Evolutionary conservation across 2,797 vertebrate species (phyloP), one percentile per base, ranked within the genome.

Genomic region (Sebastes taczanowskii): DNA sequence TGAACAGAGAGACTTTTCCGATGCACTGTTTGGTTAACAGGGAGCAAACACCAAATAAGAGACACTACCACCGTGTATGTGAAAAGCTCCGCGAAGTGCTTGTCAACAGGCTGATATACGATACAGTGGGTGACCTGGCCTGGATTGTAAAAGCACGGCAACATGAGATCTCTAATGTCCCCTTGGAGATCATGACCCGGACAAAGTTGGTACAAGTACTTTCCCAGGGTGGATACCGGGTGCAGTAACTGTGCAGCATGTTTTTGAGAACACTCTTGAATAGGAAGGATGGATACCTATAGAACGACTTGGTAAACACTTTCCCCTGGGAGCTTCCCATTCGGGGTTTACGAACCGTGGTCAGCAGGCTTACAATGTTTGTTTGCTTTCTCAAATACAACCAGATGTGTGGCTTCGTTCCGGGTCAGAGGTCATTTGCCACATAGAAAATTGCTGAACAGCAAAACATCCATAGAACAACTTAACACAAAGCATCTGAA

Each of bases 371-470:
- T 82, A 84, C 80, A 74, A 88, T 89, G 88, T 92, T 90, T 91
- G 89, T 87, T 90, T 85, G 81, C 68, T 82, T 92, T 88, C 69
- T 81, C 75, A 91, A 93, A 90, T 80, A 32, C 87, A 89, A 90
- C 92, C 93, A 95, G 93, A 95, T 94, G 93, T 88, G 84, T 71
- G 78, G 75, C 83, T 89, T 83, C 81, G 83, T 82, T 80, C 11
- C 38, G 66, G 87, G 84, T 82, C 76, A 85, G 82, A 89, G 81
- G 88, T 91, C 77, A 75, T 76, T 65, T 66, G 18, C 49, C 66
- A 56, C 35, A 59, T 59, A 29, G 67, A 63, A 81, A 91, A 88
- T 83, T 66, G 14, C 60, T 35, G 82, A 66, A 80, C 61, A 60
- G 42, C 49, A 53, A 86, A 75, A 76, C 53, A 46, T 60, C 52